phyloP scores from a whole-genome alignment of 2,797 vertebrate genomes.

The Danio jaintianensis region DNA sequence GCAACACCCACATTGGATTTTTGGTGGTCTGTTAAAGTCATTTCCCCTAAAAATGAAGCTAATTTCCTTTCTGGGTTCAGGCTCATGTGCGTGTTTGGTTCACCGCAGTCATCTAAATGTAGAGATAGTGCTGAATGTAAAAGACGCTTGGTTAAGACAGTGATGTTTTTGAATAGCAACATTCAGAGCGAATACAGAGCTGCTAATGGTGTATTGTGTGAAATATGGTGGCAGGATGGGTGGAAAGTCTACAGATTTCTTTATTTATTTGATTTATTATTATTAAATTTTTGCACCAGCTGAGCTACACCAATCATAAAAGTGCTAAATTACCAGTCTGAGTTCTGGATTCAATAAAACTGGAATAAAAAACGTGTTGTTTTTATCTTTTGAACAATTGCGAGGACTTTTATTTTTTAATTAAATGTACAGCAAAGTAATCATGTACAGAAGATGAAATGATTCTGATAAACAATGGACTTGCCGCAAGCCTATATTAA shows the following conservation, averaged over 20 bases:
- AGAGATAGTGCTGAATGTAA: constrained; percentile 24
- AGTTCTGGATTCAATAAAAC: constrained; percentile 7
- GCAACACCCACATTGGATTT: constrained; percentile 45
- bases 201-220: neutral
- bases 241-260: neutral
- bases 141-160: neutral
- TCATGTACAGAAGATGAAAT: neutral
- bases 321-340: constrained; percentile 2
- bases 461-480: constrained; percentile 5
- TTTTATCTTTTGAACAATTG: neutral
- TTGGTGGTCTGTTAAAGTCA: constrained; percentile 83
- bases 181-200: neutral
- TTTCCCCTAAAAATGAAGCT: constrained; percentile 80
- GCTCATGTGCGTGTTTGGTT: constrained; percentile 40
- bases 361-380: neutral
- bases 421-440: constrained; percentile 20
- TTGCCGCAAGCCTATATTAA: constrained; percentile 5
- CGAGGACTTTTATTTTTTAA: neutral
- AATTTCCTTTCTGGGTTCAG: constrained; percentile 58
- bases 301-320: constrained; percentile 23
- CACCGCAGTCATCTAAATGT: constrained; percentile 45
- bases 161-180: neutral
- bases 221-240: neutral
- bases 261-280: constrained; percentile 17
- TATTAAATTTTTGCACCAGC: constrained; percentile 35